Evolutionary conservation across 2,888 invertebrate species (phyloP), one percentile per base, ranked within the genome.

Genomic region (Lysandra coridon): DNA sequence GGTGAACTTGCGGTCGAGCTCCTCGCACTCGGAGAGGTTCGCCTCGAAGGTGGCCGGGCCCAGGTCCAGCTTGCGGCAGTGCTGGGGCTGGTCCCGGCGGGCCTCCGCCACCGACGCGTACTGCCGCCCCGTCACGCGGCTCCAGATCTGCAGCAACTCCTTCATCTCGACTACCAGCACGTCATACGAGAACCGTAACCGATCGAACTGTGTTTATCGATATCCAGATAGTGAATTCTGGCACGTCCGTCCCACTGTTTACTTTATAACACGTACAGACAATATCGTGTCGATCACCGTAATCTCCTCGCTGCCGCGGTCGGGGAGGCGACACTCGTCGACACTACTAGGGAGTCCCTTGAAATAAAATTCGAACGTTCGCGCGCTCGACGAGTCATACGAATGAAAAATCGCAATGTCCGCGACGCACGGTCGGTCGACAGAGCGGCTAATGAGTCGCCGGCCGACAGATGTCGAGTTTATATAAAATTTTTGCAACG

Each of bases 111-210:
- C 95, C 40, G 92, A 89, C 75, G 95, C 95, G 84, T 96, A 96
- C 23, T 94, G 93, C 76, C 95, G 89, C 4, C 94, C 92, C 74
- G 96, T 86, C 62, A 95, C 87, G 49, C 90, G 89, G 78, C 89
- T 93, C 95, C 95, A 96, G 82, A 96, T 95, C 88, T 95, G 95
- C 82, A 92, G 90, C 17, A 96, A 87, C 83, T 96, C 96, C 89
- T 96, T 96, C 96, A 96, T 96, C 83, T 84, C 88, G 23, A 17
- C 40, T 14, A 17, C 40, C 53, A 6, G 53, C 30, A 14, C 14
- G 53, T 57, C 57, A 76, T 37, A 76, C 30, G 57, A 14, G 14
- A 30, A 17, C 57, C 49, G 53, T 37, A 33, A 75, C 49, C 44
- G 23, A 44, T 10, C 30, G 10, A 53, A 53, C 17, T 53, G 53